These are phyloP conservation scores for Camelus bactrianus DNA, from an alignment of 2,113 vertebrate species.

Conservation along the genomic window DNA sequence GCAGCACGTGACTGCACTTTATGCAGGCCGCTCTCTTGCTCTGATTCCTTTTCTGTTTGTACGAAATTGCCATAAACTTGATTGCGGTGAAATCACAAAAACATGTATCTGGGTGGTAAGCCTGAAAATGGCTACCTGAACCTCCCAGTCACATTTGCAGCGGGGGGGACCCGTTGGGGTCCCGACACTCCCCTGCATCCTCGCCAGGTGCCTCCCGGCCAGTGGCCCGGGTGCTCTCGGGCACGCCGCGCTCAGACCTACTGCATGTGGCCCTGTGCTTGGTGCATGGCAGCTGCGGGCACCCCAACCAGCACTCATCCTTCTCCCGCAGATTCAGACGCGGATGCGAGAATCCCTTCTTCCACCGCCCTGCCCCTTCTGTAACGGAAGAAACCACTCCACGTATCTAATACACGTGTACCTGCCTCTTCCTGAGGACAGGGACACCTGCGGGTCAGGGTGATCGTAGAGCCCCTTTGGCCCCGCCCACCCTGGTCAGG, in stretches of 20 bases:
- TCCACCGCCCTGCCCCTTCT: background rate
- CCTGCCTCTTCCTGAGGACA: background rate
- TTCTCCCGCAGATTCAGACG: background rate
- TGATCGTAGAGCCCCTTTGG: background rate
- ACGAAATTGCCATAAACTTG: slow-evolving; percentile 65
- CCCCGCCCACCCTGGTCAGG: background rate
- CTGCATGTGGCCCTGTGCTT: slow-evolving; percentile 47
- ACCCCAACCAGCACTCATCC: background rate
- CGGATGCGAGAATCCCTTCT: background rate
- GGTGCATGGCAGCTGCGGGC: slow-evolving; percentile 32
- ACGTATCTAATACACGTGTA: background rate
- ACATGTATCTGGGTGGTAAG: background rate
- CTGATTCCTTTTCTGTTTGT: slow-evolving; percentile 74
- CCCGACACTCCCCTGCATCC: background rate
- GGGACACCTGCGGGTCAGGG: background rate
- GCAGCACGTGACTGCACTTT: slow-evolving; percentile 70
- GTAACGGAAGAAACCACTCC: background rate
- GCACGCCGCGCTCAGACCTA: background rate
- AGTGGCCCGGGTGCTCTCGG: background rate
- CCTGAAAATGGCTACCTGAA: slow-evolving; percentile 50
- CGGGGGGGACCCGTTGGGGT: background rate
- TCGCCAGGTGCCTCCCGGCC: background rate
- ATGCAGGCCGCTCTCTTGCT: slow-evolving; percentile 72
- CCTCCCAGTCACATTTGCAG: background rate
- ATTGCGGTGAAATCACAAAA: slow-evolving; percentile 63